A percentile compares a stretch with the other conserved stretches of the same genome.
These are phyloP conservation scores for Euleptes europaea DNA, from an alignment of 2,113 vertebrate species.

Conservation along the genomic window DNA sequence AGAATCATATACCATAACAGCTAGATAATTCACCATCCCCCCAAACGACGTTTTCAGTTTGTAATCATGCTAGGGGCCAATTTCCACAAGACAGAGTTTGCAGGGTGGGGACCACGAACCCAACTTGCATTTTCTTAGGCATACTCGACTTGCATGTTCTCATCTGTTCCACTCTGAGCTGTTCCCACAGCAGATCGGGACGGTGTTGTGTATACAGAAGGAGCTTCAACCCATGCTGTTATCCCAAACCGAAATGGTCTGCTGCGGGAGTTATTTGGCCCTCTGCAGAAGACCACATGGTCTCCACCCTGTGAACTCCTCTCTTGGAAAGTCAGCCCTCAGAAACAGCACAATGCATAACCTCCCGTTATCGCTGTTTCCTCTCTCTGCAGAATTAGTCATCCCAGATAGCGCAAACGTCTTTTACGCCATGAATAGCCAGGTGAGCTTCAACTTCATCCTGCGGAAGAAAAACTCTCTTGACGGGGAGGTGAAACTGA, in stretches of 20 bases:
- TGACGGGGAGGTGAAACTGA: slow-evolving; percentile 72
- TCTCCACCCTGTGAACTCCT: too few species aligned
- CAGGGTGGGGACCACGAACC: too few species aligned
- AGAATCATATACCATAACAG: not conserved
- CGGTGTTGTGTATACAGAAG: too few species aligned
- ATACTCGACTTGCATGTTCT: too few species aligned
- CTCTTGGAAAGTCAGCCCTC: not conserved
- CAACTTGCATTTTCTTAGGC: too few species aligned
- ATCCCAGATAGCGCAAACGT: slow-evolving; percentile 91
- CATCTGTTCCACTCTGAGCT: too few species aligned
- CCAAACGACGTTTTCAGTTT: not conserved
- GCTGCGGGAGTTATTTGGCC: too few species aligned
- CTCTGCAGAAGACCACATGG: too few species aligned
- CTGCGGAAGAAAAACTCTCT: slow-evolving; percentile 78
- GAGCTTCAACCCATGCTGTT: too few species aligned
- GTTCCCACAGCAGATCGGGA: too few species aligned
- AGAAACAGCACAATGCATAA: fast-evolving
- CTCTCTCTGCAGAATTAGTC: slow-evolving; percentile 81
- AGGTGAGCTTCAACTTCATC: slow-evolving; percentile 90
- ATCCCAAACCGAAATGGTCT: too few species aligned
- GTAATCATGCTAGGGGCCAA: not conserved
- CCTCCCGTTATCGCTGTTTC: not conserved
- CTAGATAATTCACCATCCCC: not conserved
- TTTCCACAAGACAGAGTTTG: too few species aligned
- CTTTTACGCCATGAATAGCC: slow-evolving; percentile 96